Evolutionary conservation across 2,888 invertebrate genomes (phyloP).

Genomic region (Nomada ruficornis): DNA sequence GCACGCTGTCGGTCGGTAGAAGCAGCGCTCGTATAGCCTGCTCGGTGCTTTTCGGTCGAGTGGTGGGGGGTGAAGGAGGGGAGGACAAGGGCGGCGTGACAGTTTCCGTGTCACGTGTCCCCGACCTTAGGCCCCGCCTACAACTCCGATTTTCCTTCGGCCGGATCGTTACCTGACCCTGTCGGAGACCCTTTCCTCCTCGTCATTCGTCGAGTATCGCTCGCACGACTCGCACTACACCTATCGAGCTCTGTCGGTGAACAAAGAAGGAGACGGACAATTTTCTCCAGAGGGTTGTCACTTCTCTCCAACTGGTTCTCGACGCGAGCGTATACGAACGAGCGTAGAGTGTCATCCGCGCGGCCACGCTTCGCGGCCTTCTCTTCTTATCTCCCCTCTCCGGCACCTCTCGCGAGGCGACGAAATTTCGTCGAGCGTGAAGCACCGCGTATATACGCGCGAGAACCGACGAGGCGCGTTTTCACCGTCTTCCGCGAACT

Average conservation of each 20-base stretch:
- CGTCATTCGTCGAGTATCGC: conserved; percentile 53
- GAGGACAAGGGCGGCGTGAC: conserved; percentile 83
- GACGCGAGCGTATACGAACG: conserved; percentile 1
- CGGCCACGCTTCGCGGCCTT: conserved; percentile 30
- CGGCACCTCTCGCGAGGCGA: conserved; percentile 20
- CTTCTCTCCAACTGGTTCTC: conserved; percentile 20
- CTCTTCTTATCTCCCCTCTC: conserved; percentile 38
- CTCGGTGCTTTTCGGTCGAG: conserved; percentile 63
- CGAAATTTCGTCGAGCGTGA: conserved; percentile 59
- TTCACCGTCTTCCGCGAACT: conserved; percentile 67
- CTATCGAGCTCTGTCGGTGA: not conserved
- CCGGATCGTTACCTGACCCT: conserved; percentile 68
- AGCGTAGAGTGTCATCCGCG: conserved; percentile 25
- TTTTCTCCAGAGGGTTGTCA: conserved; percentile 42
- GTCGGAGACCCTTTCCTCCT: conserved; percentile 51
- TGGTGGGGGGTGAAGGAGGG: conserved; percentile 75
- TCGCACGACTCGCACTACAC: not conserved
- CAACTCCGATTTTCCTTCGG: conserved; percentile 72
- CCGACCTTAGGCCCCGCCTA: conserved; percentile 83
- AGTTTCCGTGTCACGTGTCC: conserved; percentile 84
- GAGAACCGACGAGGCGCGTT: conserved; percentile 41
- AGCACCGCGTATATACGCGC: conserved; percentile 46
- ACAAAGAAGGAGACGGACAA: not conserved
- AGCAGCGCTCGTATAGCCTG: conserved; percentile 52
- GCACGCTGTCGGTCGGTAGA: conserved; percentile 54